phyloP scores from a whole-genome alignment of 2,113 vertebrate species.

The Cynopterus brachyotis region DNA sequence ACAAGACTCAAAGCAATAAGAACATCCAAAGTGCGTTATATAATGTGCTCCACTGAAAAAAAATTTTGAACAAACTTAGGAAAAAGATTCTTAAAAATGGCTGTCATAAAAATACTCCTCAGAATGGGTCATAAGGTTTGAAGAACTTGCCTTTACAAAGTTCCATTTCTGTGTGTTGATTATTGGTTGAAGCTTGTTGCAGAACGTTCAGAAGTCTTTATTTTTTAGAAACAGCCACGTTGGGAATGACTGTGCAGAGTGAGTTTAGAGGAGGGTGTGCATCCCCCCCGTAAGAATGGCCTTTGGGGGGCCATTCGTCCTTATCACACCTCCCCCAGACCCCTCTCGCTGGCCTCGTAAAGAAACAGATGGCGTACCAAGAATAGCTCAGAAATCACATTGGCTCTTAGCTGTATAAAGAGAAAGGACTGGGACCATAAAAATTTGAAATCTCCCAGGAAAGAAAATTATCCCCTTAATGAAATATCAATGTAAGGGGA shows the following conservation, averaged over 20 bases:
- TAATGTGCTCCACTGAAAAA: constrained; percentile 41
- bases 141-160: constrained; percentile 77
- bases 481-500: constrained; percentile 61
- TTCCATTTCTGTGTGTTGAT: constrained; percentile 43
- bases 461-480: constrained; percentile 69
- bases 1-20: neutral
- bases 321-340: neutral
- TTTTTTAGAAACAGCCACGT: neutral
- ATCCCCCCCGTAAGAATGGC: neutral
- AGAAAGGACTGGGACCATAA: constrained; percentile 64
- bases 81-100: constrained; percentile 71
- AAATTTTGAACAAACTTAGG: constrained; percentile 59
- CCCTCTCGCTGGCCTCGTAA: constrained; percentile 56
- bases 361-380: constrained; percentile 68
- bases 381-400: constrained; percentile 32
- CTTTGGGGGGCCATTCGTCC: neutral
- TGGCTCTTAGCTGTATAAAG: constrained; percentile 59
- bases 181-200: constrained; percentile 67
- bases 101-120: constrained; percentile 71
- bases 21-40: neutral
- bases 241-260: neutral
- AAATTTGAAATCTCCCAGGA: constrained; percentile 76
- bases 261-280: rapidly evolving
- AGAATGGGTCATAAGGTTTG: constrained; percentile 75
- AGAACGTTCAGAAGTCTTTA: neutral